Evolutionary conservation across 2,113 vertebrate genomes (phyloP).

Genomic region (Syngnathoides biaculeatus): DNA sequence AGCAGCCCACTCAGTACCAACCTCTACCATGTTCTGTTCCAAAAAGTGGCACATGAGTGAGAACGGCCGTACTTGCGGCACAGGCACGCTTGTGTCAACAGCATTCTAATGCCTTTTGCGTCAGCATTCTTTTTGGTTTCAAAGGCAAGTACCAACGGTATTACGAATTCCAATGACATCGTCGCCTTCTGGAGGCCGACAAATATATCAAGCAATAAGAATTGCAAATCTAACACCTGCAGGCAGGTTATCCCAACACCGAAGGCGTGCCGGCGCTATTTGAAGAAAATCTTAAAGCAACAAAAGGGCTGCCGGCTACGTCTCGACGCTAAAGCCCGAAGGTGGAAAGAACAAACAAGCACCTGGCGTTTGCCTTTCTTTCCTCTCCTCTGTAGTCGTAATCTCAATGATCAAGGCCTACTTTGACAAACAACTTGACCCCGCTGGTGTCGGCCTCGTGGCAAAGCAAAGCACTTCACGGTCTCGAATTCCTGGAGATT

Average conservation of each 20-base stretch:
- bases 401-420: conserved; percentile 48
- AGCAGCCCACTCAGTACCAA: conserved; percentile 5
- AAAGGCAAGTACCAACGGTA: conserved; percentile 50
- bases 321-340: conserved; percentile 15
- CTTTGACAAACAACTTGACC: conserved; percentile 28
- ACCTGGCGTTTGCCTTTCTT: conserved; percentile 20
- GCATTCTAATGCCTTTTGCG: conserved; percentile 36
- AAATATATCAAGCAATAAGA: conserved; percentile 33
- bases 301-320: conserved; percentile 23
- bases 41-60: background rate
- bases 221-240: conserved; percentile 40
- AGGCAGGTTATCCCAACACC: conserved; percentile 38
- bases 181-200: conserved; percentile 15
- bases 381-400: conserved; percentile 27
- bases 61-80: background rate
- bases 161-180: conserved; percentile 52
- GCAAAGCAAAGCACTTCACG: conserved; percentile 41
- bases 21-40: conserved; percentile 2
- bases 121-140: conserved; percentile 45
- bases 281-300: conserved; percentile 32
- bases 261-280: conserved; percentile 18
- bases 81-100: background rate
- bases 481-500: conserved; percentile 26
- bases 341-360: conserved; percentile 48
- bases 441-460: conserved; percentile 14